Evolutionary conservation across 2,797 vertebrate species (phyloP), one percentile per base, ranked within the genome.

Genomic region (Poeciliopsis infans): DNA sequence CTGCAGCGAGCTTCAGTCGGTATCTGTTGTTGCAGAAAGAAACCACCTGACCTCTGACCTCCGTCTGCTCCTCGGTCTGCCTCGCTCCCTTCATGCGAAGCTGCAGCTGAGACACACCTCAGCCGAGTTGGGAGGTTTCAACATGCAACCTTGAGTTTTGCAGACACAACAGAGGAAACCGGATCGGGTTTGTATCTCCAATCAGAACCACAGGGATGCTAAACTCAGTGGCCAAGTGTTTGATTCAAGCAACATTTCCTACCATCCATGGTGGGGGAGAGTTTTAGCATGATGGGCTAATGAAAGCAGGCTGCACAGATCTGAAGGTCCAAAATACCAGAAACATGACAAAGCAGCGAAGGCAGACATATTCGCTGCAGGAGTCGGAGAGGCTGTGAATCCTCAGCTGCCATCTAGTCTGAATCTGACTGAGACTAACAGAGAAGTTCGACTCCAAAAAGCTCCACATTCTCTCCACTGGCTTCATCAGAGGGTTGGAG

Each of bases 111-210:
- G 69, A 72, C 57, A 71, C 64, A 10, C 10, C 39, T 76, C 53
- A 75, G 78, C 75, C 6, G 74, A 45, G 76, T 47, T 4, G 39
- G 25, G 66, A 78, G 47, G 39, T 70, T 83, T 83, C 70, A 72
- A 72, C 51, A 4, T 0, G 10, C 12, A 28, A 82, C 90, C 88
- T 86, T 91, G 87, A 90, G 76, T 53, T 15, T 7, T 1, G 78
- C 68, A 89, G 87, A 90, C 89, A 78, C 47, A 88, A 90, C 81
- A 87, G 55, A 84, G 57, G 66, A 61, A 73, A n/a, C 61, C 3
- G 70, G 46, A 51, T 33, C 0, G 25, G 36, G 3, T 74, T 20
- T 57, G 70, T 46, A 7, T 57, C 47, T 64, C 47, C 72, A 25
- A 64, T 31, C 8, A 0, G 79, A 75, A 53, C 69, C 47, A 61